Evolutionary conservation across 2,797 vertebrate species (phyloP).

Genomic region (Ammospiza maritima): DNA sequence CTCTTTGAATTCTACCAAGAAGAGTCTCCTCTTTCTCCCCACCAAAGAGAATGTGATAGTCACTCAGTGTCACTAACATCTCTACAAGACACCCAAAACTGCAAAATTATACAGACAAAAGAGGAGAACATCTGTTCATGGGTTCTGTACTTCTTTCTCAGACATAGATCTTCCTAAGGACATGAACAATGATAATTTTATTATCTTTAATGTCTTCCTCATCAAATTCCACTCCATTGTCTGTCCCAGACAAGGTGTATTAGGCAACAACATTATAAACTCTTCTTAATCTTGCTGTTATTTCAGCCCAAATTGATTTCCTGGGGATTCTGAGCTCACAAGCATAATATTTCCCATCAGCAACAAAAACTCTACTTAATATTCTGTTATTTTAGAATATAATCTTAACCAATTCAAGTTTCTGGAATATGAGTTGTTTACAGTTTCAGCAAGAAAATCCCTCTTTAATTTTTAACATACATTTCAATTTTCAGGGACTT

Average conservation of each 20-base stretch:
- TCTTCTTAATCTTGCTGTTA: neutral
- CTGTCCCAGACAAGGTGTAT: neutral
- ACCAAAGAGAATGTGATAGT: neutral
- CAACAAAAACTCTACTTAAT: neutral
- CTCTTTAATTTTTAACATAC: neutral
- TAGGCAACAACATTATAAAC: neutral
- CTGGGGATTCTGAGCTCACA: neutral
- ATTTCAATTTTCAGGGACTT: neutral
- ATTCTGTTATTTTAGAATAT: neutral
- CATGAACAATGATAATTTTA: neutral
- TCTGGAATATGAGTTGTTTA: neutral
- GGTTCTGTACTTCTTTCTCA: neutral
- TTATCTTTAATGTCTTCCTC: slow-evolving; percentile 32
- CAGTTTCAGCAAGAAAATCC: neutral
- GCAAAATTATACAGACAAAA: neutral
- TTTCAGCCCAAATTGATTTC: slow-evolving; percentile 9
- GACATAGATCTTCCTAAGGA: neutral
- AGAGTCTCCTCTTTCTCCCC: neutral
- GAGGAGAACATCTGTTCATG: neutral
- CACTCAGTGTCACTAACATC: neutral
- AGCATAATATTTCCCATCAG: neutral
- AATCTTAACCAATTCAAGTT: neutral
- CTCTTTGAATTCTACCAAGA: neutral
- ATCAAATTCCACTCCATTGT: slow-evolving; percentile 6
- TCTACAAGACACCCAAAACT: neutral